A percentile compares a stretch with the other conserved stretches of the same genome.
These are phyloP conservation scores for Drosophila ustulata DNA, from an alignment of 2,888 invertebrate genomes.

Conservation along the genomic window DNA sequence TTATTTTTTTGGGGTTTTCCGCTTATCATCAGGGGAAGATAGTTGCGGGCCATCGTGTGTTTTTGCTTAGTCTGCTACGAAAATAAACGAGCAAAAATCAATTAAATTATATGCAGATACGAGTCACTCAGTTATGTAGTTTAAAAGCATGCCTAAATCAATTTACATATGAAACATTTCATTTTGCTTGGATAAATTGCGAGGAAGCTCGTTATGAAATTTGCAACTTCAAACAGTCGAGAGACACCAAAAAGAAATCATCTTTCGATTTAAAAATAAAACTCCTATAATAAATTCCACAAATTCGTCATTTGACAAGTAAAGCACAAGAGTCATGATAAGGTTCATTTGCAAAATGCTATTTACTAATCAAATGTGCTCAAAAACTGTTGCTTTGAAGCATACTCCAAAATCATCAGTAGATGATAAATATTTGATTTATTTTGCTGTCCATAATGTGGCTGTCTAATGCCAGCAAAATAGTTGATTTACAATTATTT, in stretches of 20 bases:
- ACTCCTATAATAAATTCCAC: not conserved
- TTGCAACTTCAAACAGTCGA: not conserved
- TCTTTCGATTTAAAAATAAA: not conserved
- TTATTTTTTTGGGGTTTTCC: conserved; percentile 5
- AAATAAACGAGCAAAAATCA: not conserved
- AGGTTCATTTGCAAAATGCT: not conserved
- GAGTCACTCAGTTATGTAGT: not conserved
- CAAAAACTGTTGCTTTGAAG: not conserved
- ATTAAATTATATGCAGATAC: not conserved
- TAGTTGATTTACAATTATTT: not conserved
- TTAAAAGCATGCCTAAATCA: not conserved
- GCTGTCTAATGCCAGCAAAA: not conserved
- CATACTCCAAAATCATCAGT: not conserved
- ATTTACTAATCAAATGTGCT: not conserved
- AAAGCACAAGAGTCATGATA: not conserved
- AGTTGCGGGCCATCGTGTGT: conserved; percentile 8
- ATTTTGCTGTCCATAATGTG: not conserved
- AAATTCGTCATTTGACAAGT: not conserved
- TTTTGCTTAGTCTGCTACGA: not conserved
- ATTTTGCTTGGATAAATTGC: not conserved
- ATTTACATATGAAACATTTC: not conserved
- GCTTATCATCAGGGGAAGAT: conserved; percentile 12
- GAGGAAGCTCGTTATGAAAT: not conserved
- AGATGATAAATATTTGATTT: not conserved
- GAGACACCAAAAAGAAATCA: not conserved